phyloP scores from a whole-genome alignment of 2,888 invertebrate genomes.

The Trichogramma dendrolimi region DNA sequence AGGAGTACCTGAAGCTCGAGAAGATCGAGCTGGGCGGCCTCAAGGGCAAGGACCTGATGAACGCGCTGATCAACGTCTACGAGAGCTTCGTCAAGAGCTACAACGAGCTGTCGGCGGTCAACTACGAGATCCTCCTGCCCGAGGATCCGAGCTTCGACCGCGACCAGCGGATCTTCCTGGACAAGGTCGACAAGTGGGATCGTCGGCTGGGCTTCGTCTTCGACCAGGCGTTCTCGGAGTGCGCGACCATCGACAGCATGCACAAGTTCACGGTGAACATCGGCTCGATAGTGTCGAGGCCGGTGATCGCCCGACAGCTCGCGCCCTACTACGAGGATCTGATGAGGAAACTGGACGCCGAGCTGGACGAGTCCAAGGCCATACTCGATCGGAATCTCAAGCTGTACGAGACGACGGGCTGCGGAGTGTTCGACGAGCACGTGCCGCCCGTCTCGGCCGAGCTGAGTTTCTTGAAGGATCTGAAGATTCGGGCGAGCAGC shows the following conservation, averaged over 20 bases:
- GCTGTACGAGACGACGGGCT: slow-evolving; percentile 24
- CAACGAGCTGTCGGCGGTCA: slow-evolving; percentile 48
- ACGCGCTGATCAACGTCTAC: slow-evolving; percentile 52
- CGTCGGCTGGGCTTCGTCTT: slow-evolving; percentile 75
- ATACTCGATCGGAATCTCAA: slow-evolving; percentile 38
- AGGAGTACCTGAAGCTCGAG: slow-evolving; percentile 82
- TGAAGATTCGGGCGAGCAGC: slow-evolving; percentile 58
- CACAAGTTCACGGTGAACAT: slow-evolving; percentile 69
- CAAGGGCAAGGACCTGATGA: slow-evolving; percentile 60
- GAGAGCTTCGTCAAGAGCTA: slow-evolving; percentile 45
- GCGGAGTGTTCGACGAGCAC: slow-evolving; percentile 59
- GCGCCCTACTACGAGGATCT: slow-evolving; percentile 64
- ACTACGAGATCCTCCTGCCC: slow-evolving; percentile 73
- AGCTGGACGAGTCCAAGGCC: slow-evolving; percentile 63
- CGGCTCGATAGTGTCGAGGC: slow-evolving; percentile 71
- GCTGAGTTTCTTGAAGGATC: slow-evolving; percentile 68
- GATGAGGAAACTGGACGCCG: slow-evolving; percentile 62
- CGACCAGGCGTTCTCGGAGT: slow-evolving; percentile 77
- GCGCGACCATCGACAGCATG: slow-evolving; percentile 61
- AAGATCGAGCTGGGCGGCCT: slow-evolving; percentile 75
- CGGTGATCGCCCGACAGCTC: slow-evolving; percentile 69
- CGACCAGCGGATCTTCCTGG: slow-evolving; percentile 64
- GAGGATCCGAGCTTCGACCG: slow-evolving; percentile 63
- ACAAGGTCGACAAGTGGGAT: slow-evolving; percentile 68
- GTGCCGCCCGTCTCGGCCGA: slow-evolving; percentile 75